phyloP scores from a whole-genome alignment of 2,113 vertebrate genomes.

The Cavia porcellus region DNA sequence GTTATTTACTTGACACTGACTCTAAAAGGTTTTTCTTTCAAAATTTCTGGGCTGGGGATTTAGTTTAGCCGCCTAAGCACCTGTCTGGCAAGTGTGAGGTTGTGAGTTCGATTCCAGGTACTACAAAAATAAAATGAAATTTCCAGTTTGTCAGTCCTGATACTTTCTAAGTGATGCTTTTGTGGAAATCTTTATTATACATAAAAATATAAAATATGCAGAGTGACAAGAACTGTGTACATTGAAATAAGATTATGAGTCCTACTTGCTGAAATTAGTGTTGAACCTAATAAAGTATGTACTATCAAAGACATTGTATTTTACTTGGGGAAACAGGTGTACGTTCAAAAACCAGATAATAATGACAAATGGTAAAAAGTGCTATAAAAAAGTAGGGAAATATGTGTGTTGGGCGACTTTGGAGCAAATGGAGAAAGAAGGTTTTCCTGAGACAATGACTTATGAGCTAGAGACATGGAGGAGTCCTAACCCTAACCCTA shows the following conservation, averaged over 20 bases:
- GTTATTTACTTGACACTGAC: neutral
- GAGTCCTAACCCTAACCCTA: too few relatives aligned
- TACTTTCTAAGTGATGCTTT: slow-evolving; percentile 21
- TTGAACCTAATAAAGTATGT: neutral
- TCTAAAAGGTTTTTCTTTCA: neutral
- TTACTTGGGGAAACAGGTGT: neutral
- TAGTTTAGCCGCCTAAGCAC: too few relatives aligned
- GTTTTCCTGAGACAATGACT: neutral
- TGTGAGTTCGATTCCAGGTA: too few relatives aligned
- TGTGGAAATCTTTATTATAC: slow-evolving; percentile 48
- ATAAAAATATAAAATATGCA: slow-evolving; percentile 4
- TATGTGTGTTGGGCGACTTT: neutral
- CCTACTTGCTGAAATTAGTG: neutral
- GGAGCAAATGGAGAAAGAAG: neutral
- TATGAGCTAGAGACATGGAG: neutral
- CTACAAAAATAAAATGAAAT: neutral
- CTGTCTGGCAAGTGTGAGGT: too few relatives aligned
- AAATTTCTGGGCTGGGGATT: too few relatives aligned
- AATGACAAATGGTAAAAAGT: neutral
- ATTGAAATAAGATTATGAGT: neutral
- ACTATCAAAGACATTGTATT: neutral
- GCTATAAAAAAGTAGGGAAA: neutral
- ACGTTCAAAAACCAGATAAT: neutral
- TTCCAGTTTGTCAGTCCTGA: slow-evolving; percentile 25
- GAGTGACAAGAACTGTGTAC: neutral